Evolutionary conservation across 2,113 vertebrate species (phyloP).

Genomic region (Spheniscus mendiculus): DNA sequence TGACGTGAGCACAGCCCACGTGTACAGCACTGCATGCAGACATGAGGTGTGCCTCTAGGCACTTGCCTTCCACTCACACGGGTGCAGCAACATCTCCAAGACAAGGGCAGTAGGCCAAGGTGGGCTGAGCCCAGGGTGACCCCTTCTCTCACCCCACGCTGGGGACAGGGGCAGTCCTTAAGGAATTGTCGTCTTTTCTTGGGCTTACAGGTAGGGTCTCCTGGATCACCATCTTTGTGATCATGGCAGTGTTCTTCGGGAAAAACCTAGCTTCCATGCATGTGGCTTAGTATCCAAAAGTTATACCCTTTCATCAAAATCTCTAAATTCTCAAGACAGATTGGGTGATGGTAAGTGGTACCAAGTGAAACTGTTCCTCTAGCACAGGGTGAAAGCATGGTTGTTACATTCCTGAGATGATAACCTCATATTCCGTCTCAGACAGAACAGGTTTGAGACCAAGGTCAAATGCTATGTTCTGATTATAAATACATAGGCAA

Average conservation of each 20-base stretch:
- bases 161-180: neutral
- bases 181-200: neutral
- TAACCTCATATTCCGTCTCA: neutral
- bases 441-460: neutral
- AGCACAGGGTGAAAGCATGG: neutral
- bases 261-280: neutral
- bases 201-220: neutral
- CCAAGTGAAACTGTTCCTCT: neutral
- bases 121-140: neutral
- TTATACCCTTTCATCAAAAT: neutral
- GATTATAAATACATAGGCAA: neutral
- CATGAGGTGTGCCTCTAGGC: fast-evolving
- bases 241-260: fast-evolving
- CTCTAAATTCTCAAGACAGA: conserved; percentile 11
- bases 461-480: neutral
- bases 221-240: neutral
- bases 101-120: neutral
- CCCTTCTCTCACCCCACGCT: fast-evolving
- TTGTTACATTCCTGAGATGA: neutral
- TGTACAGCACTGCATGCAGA: fast-evolving
- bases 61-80: neutral
- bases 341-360: neutral
- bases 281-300: neutral
- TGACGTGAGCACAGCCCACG: fast-evolving
- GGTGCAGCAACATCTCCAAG: neutral